Base-by-base conservation (phyloP, 2,113 vertebrate genomes). In the Heteronetta atricapilla region DNA sequence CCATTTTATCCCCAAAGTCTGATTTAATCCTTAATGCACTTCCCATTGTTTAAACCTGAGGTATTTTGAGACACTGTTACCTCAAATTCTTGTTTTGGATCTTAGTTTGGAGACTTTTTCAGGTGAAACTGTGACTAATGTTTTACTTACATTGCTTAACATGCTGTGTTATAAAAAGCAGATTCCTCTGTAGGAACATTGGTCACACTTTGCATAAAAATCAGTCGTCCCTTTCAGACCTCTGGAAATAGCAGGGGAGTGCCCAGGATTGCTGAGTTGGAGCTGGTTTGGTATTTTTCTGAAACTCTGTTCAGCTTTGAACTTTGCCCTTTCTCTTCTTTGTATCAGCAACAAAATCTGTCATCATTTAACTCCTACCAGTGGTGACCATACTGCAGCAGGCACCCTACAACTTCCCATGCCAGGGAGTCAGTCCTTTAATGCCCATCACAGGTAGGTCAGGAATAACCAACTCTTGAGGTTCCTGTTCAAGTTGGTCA, bases 401-500 rank as follows among this genome's bases (percentile, higher is more conserved):
- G 53, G 78, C 48, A 34, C 74, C 40, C 52, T 42, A 14, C 34
- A 34, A 38, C 53, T 73, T 81, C 73, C 53, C 31, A 7, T 0
- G 0, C 64, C 33, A 31, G 28, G 53, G 33, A 59, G 16, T 28
- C 46, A 6, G 25, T 46, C 55, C 6, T 2, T 76, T 46, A 22
- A 11, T 1, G 10, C 55, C 66, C 77, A 28, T 53, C 15, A 29
- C 23, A 1, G 10, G 7, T 29, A 31, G 73, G 15, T 48, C 9
- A 13, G 74, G 62, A 72, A 19, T 38, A 86, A 53, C 44, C 56
- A 52, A 10, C 44, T 60, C 34, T 58, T 1, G 16, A 64, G 44
- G 53, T 64, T 75, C 44, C 29, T 0, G 0, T 12, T 4, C 6
- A 28, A 42, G 40, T 28, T 25, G 8, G 31, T 64, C 31, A 34